These are phyloP conservation scores for Phyto melanocephala DNA, from an alignment of 2,888 invertebrate genomes.

Conservation along the genomic window DNA sequence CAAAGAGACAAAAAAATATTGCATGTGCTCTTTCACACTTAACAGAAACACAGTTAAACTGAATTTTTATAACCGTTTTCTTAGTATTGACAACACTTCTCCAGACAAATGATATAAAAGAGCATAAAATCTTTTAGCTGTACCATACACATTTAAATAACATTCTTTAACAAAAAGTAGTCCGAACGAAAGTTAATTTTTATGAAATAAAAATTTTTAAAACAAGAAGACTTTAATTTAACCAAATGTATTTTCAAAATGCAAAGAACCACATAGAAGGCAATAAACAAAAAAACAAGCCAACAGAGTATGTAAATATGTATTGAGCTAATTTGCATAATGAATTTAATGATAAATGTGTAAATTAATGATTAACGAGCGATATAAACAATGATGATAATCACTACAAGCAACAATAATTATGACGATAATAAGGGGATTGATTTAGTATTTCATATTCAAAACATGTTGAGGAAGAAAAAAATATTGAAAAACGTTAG, in stretches of 20 bases:
- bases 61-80: too few relatives aligned
- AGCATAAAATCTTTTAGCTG: too few relatives aligned
- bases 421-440: neutral
- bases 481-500: slow-evolving; percentile 10
- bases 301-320: too few relatives aligned
- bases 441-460: neutral
- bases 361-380: slow-evolving; percentile 27
- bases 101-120: too few relatives aligned
- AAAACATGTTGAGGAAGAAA: neutral
- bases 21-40: too few relatives aligned
- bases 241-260: neutral
- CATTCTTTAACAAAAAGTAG: neutral
- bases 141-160: too few relatives aligned
- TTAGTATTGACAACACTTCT: too few relatives aligned
- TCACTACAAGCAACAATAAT: neutral
- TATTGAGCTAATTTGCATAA: slow-evolving; percentile 28
- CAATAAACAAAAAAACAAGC: neutral
- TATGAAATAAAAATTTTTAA: neutral
- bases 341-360: slow-evolving; percentile 1
- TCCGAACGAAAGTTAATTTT: neutral
- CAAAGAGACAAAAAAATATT: too few relatives aligned
- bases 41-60: too few relatives aligned
- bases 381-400: slow-evolving; percentile 6
- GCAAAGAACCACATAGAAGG: too few relatives aligned
- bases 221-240: neutral